Evolutionary conservation across 2,113 vertebrate genomes (phyloP).

Genomic region (Proteles cristata): DNA sequence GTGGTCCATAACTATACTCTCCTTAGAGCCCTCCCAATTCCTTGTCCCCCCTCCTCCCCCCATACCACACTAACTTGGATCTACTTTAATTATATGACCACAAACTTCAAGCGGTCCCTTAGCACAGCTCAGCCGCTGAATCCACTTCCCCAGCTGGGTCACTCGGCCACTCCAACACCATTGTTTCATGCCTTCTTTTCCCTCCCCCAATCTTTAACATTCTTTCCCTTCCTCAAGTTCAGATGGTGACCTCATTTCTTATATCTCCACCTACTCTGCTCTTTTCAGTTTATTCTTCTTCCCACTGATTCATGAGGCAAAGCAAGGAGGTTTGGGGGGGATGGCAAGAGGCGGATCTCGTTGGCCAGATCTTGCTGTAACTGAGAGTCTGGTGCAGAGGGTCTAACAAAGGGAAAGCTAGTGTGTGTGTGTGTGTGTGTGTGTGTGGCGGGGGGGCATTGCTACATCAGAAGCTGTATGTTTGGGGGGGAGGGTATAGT

Average conservation of each 20-base stretch:
- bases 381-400: background rate
- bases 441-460: no score
- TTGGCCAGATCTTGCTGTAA: background rate
- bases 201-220: background rate
- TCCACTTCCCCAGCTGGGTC: background rate
- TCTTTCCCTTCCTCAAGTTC: background rate
- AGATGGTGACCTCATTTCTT: background rate
- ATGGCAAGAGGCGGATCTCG: no score
- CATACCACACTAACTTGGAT: background rate
- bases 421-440: rapidly evolving
- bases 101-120: background rate
- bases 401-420: background rate
- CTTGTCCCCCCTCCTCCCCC: background rate
- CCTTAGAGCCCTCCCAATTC: background rate
- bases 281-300: background rate
- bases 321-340: background rate
- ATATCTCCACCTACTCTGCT: background rate
- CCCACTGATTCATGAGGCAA: background rate
- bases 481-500: background rate
- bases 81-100: constrained; percentile 10
- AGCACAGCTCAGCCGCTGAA: background rate
- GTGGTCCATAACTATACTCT: background rate
- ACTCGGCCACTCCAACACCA: background rate
- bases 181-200: background rate
- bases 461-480: background rate